phyloP scores from a whole-genome alignment of 2,797 vertebrate species.

The Thaleichthys pacificus region DNA sequence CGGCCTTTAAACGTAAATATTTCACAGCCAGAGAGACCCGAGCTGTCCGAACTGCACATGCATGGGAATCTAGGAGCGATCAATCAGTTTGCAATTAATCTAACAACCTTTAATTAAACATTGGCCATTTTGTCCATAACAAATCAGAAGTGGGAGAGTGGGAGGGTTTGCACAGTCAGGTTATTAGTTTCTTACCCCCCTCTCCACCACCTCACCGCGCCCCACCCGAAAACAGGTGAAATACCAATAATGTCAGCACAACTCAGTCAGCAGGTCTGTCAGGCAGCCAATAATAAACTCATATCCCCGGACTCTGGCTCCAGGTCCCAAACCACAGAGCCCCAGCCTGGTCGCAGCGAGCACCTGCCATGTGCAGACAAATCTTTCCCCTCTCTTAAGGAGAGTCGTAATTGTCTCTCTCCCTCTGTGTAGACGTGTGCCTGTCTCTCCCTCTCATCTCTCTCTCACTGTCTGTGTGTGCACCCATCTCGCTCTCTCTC shows the following conservation, averaged over 20 bases:
- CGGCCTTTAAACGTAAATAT: slow-evolving; percentile 55
- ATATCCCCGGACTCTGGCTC: slow-evolving; percentile 72
- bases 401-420: slow-evolving; percentile 51
- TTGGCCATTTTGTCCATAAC: slow-evolving; percentile 64
- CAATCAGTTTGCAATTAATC: slow-evolving; percentile 78
- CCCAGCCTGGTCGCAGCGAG: slow-evolving; percentile 31
- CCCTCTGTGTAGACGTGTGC: slow-evolving; percentile 48
- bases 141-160: slow-evolving; percentile 65
- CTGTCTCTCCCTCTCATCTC: slow-evolving; percentile 32
- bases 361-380: slow-evolving; percentile 55
- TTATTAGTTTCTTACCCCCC: slow-evolving; percentile 69
- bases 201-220: slow-evolving; percentile 45
- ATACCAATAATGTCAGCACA: slow-evolving; percentile 78
- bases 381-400: slow-evolving; percentile 44
- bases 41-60: slow-evolving; percentile 56
- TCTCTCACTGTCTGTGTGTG: slow-evolving; percentile 30
- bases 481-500: slow-evolving; percentile 34
- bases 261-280: slow-evolving; percentile 77
- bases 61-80: slow-evolving; percentile 50
- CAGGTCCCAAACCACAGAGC: slow-evolving; percentile 65
- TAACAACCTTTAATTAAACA: slow-evolving; percentile 73
- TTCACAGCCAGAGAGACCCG: slow-evolving; percentile 40
- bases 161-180: slow-evolving; percentile 62
- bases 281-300: slow-evolving; percentile 76
- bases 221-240: slow-evolving; percentile 69